Conservation (phyloP, 2,113 vertebrate species). For the Eurystomus gularis region DNA sequence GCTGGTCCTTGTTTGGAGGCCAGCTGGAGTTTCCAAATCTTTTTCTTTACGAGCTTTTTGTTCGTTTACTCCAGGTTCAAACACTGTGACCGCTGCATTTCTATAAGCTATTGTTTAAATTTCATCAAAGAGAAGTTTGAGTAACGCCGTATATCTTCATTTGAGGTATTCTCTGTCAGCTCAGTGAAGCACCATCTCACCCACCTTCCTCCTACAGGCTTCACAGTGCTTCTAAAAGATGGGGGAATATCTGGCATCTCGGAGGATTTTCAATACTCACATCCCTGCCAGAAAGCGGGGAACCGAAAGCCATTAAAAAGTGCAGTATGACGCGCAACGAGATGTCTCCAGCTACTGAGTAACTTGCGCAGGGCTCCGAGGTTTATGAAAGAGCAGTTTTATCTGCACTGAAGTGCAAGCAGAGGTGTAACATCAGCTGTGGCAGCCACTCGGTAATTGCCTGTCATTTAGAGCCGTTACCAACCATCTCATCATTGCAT, state of each 20-base stretch:
- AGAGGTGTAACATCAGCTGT: neutral
- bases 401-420: neutral
- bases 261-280: neutral
- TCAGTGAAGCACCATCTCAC: neutral
- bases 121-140: neutral
- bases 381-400: neutral
- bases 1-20: neutral
- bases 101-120: neutral
- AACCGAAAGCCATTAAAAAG: neutral
- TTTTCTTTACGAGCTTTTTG: neutral
- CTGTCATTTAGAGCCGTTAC: neutral
- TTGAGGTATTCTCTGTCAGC: neutral
- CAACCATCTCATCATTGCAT: neutral
- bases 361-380: neutral
- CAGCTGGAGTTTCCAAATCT: neutral
- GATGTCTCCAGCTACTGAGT: neutral
- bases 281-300: neutral
- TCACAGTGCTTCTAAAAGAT: neutral
- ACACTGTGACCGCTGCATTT: neutral
- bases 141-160: fast-evolving
- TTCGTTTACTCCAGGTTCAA: neutral
- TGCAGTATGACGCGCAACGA: neutral
- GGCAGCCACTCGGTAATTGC: neutral
- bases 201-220: neutral
- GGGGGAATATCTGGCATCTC: neutral